Conservation (phyloP, 2,797 vertebrate genomes). For the Eutrigla gurnardus region DNA sequence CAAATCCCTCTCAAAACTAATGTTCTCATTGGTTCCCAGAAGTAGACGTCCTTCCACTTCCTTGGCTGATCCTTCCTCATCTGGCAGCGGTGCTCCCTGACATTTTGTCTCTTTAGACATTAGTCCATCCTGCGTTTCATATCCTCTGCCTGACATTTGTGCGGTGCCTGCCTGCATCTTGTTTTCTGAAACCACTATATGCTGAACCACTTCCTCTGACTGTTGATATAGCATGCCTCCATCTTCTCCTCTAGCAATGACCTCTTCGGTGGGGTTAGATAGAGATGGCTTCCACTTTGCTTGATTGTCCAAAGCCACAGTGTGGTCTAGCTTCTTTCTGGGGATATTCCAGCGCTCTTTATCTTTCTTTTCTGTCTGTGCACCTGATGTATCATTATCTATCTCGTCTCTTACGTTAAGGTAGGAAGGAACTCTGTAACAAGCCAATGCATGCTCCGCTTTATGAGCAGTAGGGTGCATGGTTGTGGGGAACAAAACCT, state of each 20-base stretch:
- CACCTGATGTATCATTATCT: not conserved
- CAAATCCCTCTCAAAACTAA: not conserved
- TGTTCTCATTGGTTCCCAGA: not conserved
- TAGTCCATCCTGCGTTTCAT: not conserved
- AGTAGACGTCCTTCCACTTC: not conserved
- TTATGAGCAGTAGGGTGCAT: slow-evolving; percentile 1
- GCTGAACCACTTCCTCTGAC: not conserved
- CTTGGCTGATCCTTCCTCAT: not conserved
- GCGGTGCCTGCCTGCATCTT: not conserved
- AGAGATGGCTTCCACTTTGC: slow-evolving; percentile 20
- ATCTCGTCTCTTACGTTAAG: slow-evolving; percentile 19
- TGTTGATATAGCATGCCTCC: not conserved
- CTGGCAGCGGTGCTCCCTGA: not conserved
- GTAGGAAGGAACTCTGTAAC: slow-evolving; percentile 8
- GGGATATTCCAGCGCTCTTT: slow-evolving; percentile 7
- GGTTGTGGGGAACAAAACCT: slow-evolving; percentile 21
- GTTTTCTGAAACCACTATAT: not conserved
- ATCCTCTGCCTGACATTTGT: not conserved
- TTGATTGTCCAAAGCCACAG: slow-evolving; percentile 18
- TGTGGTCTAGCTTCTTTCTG: slow-evolving; percentile 13
- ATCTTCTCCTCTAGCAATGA: slow-evolving; percentile 11
- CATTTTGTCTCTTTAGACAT: not conserved
- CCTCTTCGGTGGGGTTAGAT: slow-evolving; percentile 18
- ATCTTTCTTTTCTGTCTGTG: slow-evolving; percentile 15
- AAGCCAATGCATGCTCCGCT: slow-evolving; percentile 16